phyloP scores from a whole-genome alignment of 2,113 vertebrate genomes.

The Notothenia rossii region DNA sequence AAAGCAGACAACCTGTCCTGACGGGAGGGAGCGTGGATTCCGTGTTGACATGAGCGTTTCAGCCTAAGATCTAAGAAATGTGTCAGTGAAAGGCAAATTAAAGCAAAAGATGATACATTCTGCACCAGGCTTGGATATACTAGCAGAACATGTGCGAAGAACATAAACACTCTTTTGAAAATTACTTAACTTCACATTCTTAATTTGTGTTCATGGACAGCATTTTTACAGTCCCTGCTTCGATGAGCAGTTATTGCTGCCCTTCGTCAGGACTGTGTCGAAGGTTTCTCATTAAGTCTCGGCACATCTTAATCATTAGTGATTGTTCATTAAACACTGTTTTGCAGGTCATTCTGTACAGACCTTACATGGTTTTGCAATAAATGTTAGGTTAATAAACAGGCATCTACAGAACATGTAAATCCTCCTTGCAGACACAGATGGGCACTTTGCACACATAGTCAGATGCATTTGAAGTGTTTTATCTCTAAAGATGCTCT shows the following conservation, averaged over 20 bases:
- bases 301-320: background rate
- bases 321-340: background rate
- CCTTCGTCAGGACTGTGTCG: slow-evolving; percentile 7
- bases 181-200: background rate
- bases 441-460: background rate
- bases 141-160: background rate
- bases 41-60: background rate
- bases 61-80: background rate
- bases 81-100: background rate
- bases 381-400: background rate
- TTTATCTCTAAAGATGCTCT: background rate
- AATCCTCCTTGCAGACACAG: background rate
- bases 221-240: background rate
- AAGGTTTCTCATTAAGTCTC: slow-evolving; percentile 11
- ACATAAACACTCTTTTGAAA: background rate
- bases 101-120: background rate
- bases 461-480: background rate
- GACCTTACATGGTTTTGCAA: background rate
- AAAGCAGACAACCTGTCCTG: background rate
- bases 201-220: slow-evolving; percentile 11
- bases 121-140: background rate
- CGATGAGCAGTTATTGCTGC: slow-evolving; percentile 3
- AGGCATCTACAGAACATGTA: background rate
- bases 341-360: background rate
- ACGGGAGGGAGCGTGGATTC: background rate